Evolutionary conservation across 2,888 invertebrate species (phyloP).

Genomic region (Zygogramma bicolorata): DNA sequence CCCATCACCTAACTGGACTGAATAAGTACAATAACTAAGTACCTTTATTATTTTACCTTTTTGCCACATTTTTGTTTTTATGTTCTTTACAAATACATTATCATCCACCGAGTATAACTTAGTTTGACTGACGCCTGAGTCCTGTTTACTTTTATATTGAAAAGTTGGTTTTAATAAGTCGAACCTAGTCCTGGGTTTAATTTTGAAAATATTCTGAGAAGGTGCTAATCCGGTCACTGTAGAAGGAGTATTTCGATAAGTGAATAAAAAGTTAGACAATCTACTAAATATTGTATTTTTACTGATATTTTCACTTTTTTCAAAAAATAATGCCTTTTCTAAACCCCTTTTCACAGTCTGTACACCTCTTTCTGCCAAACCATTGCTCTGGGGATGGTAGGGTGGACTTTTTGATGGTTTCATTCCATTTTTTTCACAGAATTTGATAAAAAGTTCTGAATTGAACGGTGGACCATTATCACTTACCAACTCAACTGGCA

Average conservation of each 20-base stretch:
- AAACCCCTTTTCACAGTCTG: constrained; percentile 47
- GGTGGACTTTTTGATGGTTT: constrained; percentile 44
- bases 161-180: constrained; percentile 28
- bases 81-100: constrained; percentile 14
- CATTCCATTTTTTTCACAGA: constrained; percentile 49
- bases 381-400: constrained; percentile 40
- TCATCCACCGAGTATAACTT: background rate
- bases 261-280: too few relatives aligned
- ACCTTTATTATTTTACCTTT: constrained; percentile 10
- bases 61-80: background rate
- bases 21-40: constrained; percentile 6
- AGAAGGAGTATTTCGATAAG: constrained; percentile 30
- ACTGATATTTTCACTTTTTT: background rate
- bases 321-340: background rate
- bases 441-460: constrained; percentile 39
- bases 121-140: background rate
- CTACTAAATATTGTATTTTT: too few relatives aligned
- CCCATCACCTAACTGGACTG: background rate
- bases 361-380: constrained; percentile 25
- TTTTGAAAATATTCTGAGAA: constrained; percentile 20
- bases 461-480: constrained; percentile 50
- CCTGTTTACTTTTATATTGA: background rate
- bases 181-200: constrained; percentile 29
- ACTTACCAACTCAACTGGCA: constrained; percentile 34
- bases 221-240: constrained; percentile 7